These are phyloP conservation scores for Drosophila histrio DNA, from an alignment of 2,888 invertebrate species.

Conservation along the genomic window DNA sequence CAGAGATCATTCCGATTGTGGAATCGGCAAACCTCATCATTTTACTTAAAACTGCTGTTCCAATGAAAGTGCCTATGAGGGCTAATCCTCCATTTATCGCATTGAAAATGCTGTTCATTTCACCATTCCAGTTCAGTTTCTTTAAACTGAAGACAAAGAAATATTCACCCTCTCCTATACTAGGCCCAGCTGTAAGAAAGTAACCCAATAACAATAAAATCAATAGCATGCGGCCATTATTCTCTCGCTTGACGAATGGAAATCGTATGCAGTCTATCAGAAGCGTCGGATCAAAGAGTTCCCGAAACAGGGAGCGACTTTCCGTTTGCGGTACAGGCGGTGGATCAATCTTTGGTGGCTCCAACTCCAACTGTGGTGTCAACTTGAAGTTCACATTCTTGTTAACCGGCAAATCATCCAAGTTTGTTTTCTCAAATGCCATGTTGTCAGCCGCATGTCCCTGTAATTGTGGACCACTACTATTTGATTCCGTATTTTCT, in stretches of 20 bases:
- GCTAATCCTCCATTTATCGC: conserved; percentile 81
- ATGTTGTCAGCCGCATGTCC: conserved; percentile 69
- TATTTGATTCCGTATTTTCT: conserved; percentile 9
- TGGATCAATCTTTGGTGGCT: conserved; percentile 52
- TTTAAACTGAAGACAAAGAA: conserved; percentile 82
- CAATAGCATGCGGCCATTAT: conserved; percentile 78
- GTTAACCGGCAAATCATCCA: conserved; percentile 64
- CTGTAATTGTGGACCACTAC: conserved; percentile 35
- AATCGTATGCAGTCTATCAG: conserved; percentile 81
- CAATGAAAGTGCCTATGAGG: conserved; percentile 82
- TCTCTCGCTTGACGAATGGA: conserved; percentile 78
- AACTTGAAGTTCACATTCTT: conserved; percentile 80
- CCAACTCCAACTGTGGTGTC: conserved; percentile 55
- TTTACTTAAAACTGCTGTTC: conserved; percentile 83
- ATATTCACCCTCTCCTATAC: conserved; percentile 81
- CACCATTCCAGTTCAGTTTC: conserved; percentile 83
- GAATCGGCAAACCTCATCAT: conserved; percentile 81
- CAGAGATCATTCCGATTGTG: conserved; percentile 82
- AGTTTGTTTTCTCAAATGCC: conserved; percentile 73
- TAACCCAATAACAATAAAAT: conserved; percentile 79
- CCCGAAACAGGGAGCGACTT: conserved; percentile 61
- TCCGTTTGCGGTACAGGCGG: conserved; percentile 39
- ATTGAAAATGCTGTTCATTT: conserved; percentile 79
- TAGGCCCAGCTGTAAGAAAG: conserved; percentile 81
- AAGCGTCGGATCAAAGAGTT: conserved; percentile 83